Evolutionary conservation across 2,797 vertebrate species (phyloP).

Genomic region (Smutsia temminckii): DNA sequence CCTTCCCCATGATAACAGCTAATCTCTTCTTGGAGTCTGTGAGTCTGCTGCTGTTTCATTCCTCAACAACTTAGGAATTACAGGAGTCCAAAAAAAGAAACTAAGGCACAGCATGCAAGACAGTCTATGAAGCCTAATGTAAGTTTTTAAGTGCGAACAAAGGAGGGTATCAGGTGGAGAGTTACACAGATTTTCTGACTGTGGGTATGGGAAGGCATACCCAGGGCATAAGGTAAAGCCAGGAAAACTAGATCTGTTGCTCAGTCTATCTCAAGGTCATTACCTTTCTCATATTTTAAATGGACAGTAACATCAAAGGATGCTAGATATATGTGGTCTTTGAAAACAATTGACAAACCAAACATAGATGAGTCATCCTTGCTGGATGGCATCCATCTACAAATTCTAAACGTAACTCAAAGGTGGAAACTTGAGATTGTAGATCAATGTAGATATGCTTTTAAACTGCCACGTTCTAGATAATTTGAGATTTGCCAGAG

Average conservation of each 20-base stretch:
- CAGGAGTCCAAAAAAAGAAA: background rate
- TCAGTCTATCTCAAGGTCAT: background rate
- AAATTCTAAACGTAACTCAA: slow-evolving; percentile 59
- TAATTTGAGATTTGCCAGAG: slow-evolving; percentile 30
- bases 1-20: too few relatives aligned
- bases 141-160: background rate
- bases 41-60: too few relatives aligned
- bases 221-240: background rate
- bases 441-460: slow-evolving; percentile 61
- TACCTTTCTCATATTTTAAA: slow-evolving; percentile 35
- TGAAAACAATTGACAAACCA: slow-evolving; percentile 43
- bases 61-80: background rate
- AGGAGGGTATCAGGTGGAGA: background rate
- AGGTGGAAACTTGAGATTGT: slow-evolving; percentile 55
- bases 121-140: background rate
- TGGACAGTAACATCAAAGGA: background rate
- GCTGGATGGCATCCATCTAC: slow-evolving; percentile 37
- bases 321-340: background rate
- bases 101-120: background rate
- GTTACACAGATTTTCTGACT: background rate
- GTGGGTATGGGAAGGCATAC: background rate
- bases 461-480: slow-evolving; percentile 64
- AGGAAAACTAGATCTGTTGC: background rate
- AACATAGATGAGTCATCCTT: slow-evolving; percentile 38
- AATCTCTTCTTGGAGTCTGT: too few relatives aligned